Evolutionary conservation across 2,888 invertebrate genomes (phyloP), one percentile per base, ranked within the genome.

Genomic region (Ennomos erosarius): DNA sequence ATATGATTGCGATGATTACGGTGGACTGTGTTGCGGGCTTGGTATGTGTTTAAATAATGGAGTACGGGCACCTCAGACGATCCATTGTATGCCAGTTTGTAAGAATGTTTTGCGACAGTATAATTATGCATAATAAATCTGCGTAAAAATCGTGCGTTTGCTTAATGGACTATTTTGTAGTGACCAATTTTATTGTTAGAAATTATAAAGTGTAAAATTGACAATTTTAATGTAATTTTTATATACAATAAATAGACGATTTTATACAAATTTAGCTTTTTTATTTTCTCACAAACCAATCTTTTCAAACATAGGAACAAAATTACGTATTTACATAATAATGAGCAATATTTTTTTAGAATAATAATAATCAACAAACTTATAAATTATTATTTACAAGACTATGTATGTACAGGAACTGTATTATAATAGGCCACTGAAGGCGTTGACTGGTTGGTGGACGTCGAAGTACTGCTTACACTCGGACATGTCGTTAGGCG

Each of bases 201-300:
- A 82, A 87, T 81, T 70, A 76, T 76, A 81, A 85, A 82, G 81
- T 88, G 90, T 91, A 90, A 90, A 90, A 88, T 90, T 90, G 90
- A 90, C 89, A 90, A 91, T 90, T 91, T 90, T 89, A 90, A 91
- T 90, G 92, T 91, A 90, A 91, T 88, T 91, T 91, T 92, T 92
- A 90, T 92, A 90, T 91, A 92, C 91, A 92, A 90, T 91, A 90
- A 93, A 92, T 92, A 91, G 90, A 90, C 84, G 83, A 82, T 91
- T 92, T 91, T 92, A 86, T 92, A 91, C 85, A 89, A 88, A 88
- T 78, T 71, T 74, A 68, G 71, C 80, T 83, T 88, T 85, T 77
- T 75, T 74, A 80, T 76, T 74, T 73, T 68, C 35, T 79, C 74
- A 73, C 74, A 74, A 76, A 78, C 73, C 73, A 73, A 71, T 71